Base-by-base conservation (phyloP, 2,888 invertebrate genomes). In the Glaucopsyche alexis region DNA sequence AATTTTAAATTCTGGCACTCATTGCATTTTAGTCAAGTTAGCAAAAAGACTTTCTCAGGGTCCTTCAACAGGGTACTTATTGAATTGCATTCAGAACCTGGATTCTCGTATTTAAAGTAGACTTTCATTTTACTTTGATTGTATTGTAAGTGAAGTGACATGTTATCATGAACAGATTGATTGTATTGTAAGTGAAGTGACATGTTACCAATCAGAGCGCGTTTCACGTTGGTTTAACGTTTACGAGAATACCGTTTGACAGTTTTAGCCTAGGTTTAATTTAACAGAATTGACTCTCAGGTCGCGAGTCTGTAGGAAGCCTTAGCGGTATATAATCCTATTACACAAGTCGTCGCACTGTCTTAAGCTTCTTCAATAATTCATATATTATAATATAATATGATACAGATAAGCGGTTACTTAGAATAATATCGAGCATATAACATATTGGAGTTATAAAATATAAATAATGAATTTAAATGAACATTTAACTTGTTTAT, bases 341-440 rank as follows among this genome's bases (percentile, higher is more conserved):
- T 65, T 65, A 65, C 8, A 65, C 40, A 40, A 38, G 65, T 65
- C 65, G 65, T 11, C 38, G 65, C 65, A 40, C 65, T 65, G 65
- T 65, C 65, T 40, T 65, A 65, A 65, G 38, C 40, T 65, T 65
- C 65, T 65, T 65, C 3, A 40, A 65, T 40, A n/a, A 40, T n/a
- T 40, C 65, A 65, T n/a, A n/a, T n/a, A n/a, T n/a, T n/a, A n/a
- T 65, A 38, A 29, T 8, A 65, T n/a, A 38, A n/a, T 55, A 55
- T 55, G 55, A 55, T 55, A 55, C 11, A 55, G 55, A 19, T 55
- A 55, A 55, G 55, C 19, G 11, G 19, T 19, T 19, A 55, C 19
- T 55, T 55, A 19, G 55, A 55, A 55, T 55, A 55, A 8, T 19
- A 19, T 55, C 19, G 52, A n/a, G 7, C 52, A 16, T 19, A 52